These are phyloP conservation scores for Orussus abietinus DNA, from an alignment of 1,140 invertebrate genomes.

Conservation along the genomic window DNA sequence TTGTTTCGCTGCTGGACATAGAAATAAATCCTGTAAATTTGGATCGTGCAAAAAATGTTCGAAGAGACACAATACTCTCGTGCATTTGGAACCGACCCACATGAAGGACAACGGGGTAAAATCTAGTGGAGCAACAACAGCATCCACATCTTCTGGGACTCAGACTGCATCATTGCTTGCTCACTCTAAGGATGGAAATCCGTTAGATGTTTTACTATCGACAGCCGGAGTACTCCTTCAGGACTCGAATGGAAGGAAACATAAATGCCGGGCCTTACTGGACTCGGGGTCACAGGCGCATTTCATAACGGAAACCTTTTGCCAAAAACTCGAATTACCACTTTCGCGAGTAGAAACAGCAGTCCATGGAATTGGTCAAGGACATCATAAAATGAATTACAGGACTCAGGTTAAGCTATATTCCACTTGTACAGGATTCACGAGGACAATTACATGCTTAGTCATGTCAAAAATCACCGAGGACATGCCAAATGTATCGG, in stretches of 20 bases:
- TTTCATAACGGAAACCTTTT: background rate
- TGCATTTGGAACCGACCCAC: no score
- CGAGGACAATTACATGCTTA: background rate
- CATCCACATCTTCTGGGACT: background rate
- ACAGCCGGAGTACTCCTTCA: background rate
- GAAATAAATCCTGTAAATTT: background rate
- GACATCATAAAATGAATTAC: no score
- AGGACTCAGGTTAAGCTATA: no score
- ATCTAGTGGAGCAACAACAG: background rate
- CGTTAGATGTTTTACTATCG: background rate
- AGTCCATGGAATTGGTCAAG: no score
- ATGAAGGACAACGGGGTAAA: no score
- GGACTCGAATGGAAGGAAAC: background rate
- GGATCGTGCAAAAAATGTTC: background rate
- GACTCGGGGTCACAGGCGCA: background rate
- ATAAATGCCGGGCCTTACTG: background rate
- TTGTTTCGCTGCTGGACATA: background rate
- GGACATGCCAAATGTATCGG: conserved; percentile 7
- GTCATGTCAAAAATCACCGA: conserved; percentile 6
- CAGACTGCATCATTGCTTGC: background rate
- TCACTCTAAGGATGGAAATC: background rate
- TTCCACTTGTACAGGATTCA: no score
- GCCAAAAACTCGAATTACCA: no score
- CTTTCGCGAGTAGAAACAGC: no score
- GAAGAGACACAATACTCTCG: background rate